These are phyloP conservation scores for Drosophila tanythrix DNA, from an alignment of 2,888 invertebrate species.

Conservation along the genomic window DNA sequence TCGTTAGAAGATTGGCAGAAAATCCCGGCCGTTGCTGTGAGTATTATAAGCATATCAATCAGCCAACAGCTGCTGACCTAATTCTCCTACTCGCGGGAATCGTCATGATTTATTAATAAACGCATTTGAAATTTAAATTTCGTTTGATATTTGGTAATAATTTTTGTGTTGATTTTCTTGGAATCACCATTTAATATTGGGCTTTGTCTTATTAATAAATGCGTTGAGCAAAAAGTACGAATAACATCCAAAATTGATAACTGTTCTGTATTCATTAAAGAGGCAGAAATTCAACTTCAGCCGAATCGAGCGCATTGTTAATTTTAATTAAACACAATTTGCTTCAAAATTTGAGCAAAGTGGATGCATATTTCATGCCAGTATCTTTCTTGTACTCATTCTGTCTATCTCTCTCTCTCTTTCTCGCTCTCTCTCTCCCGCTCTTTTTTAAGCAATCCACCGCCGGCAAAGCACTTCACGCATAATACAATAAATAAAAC, in stretches of 20 bases:
- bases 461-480: conserved; percentile 30
- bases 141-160: conserved; percentile 23
- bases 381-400: conserved; percentile 2
- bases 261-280: conserved; percentile 4
- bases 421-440: background rate
- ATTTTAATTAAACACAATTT: conserved; percentile 74
- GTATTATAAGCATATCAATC: conserved; percentile 75
- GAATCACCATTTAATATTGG: conserved; percentile 44
- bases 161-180: conserved; percentile 63
- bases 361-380: conserved; percentile 67
- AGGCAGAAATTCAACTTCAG: background rate
- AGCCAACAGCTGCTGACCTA: conserved; percentile 59
- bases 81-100: background rate
- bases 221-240: conserved; percentile 1
- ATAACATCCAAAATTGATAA: conserved; percentile 1
- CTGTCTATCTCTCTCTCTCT: background rate
- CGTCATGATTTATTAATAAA: conserved; percentile 66
- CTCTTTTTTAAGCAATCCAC: background rate
- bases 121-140: conserved; percentile 50
- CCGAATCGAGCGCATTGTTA: conserved; percentile 42
- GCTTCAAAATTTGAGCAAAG: conserved; percentile 59
- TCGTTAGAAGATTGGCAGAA: conserved; percentile 33
- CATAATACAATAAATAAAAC: conserved; percentile 70
- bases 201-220: conserved; percentile 41
- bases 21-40: conserved; percentile 39